phyloP scores from a whole-genome alignment of 2,797 vertebrate species.

The Mastacembelus armatus region DNA sequence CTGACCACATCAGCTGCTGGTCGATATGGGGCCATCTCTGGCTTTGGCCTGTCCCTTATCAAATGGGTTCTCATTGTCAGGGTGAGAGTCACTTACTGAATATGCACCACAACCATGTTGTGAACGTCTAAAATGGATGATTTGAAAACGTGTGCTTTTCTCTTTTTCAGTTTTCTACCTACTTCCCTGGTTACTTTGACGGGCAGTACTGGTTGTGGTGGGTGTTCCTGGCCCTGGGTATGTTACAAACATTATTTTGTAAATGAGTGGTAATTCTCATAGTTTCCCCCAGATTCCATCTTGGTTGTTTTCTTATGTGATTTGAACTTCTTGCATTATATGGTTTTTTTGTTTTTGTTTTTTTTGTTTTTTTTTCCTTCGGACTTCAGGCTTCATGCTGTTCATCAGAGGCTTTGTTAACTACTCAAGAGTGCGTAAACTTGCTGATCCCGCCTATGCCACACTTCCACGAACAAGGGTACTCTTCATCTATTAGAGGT shows the following conservation, averaged over 20 bases:
- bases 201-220: constrained; percentile 99
- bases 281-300: not conserved
- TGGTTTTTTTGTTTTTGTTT: too few species aligned
- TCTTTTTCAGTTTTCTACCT: constrained; percentile 91
- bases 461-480: constrained; percentile 96
- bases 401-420: constrained; percentile 99
- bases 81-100: constrained; percentile 81
- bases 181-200: constrained; percentile 98
- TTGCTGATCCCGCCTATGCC: constrained; percentile 93
- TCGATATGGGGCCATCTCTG: constrained; percentile 97
- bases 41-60: constrained; percentile 97
- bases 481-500: constrained; percentile 99
- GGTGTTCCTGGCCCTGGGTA: constrained; percentile 98
- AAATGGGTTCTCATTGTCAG: constrained; percentile 99
- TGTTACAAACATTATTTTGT: constrained; percentile 67
- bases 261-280: not conserved
- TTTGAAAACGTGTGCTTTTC: too few species aligned
- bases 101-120: too few species aligned
- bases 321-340: not conserved
- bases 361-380: constrained; percentile 23
- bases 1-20: constrained; percentile 97
- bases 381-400: constrained; percentile 91
- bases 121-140: too few species aligned
- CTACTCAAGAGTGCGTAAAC: constrained; percentile 97
- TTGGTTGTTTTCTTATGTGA: not conserved